Conservation (phyloP, 2,113 vertebrate genomes). For the Leiothrix lutea region DNA sequence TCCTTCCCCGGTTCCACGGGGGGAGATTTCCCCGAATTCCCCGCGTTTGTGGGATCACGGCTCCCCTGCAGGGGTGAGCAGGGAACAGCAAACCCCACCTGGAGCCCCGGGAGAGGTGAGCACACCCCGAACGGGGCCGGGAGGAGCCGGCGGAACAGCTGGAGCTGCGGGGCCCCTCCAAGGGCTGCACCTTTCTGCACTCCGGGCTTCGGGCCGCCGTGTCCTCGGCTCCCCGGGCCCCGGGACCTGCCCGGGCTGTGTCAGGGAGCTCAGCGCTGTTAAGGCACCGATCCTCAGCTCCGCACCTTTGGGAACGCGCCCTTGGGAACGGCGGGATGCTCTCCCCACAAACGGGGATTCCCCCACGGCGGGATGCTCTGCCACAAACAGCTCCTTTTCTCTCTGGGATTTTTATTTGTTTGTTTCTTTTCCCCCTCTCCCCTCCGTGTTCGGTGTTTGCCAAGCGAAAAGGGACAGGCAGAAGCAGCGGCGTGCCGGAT, state of each 20-base stretch:
- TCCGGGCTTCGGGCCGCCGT: neutral
- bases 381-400: neutral
- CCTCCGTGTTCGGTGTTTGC: neutral
- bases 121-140: fast-evolving
- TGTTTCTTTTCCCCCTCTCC: fast-evolving
- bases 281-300: neutral
- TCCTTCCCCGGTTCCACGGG: neutral
- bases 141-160: neutral
- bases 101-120: neutral
- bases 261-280: neutral
- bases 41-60: fast-evolving
- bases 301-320: neutral
- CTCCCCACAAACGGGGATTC: no score
- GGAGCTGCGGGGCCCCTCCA: neutral
- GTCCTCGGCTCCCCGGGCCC: neutral
- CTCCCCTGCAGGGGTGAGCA: neutral
- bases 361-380: neutral
- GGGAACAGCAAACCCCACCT: neutral
- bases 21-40: neutral
- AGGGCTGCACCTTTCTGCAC: neutral
- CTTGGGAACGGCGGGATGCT: neutral
- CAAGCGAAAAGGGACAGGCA: neutral
- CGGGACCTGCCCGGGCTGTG: neutral
- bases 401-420: neutral
- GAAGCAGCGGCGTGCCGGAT: neutral